phyloP scores from a whole-genome alignment of 2,888 invertebrate genomes.

The Agonopterix alstromeriana region DNA sequence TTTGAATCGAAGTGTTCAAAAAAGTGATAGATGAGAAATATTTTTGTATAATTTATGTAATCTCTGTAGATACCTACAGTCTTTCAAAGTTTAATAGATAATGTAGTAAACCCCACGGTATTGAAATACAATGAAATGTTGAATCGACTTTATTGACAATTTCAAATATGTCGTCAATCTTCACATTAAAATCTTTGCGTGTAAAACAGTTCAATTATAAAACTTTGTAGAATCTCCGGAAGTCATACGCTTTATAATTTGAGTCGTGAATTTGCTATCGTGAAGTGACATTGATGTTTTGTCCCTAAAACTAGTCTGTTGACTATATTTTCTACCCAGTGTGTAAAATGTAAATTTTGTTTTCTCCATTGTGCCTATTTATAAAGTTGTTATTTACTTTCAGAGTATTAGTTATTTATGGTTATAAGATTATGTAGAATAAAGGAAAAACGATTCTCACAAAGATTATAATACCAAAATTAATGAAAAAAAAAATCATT shows the following conservation, averaged over 20 bases:
- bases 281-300: not conserved
- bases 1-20: slow-evolving; percentile 69
- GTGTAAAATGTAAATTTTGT: not conserved
- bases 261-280: too few relatives aligned
- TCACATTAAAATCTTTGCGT: too few relatives aligned
- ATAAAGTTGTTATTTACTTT: slow-evolving; percentile 53
- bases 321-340: not conserved
- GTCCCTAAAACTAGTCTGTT: not conserved
- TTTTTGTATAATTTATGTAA: slow-evolving; percentile 65
- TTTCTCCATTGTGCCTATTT: slow-evolving; percentile 55
- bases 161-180: not conserved
- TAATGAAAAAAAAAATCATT: slow-evolving; percentile 28
- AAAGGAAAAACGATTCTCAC: slow-evolving; percentile 43
- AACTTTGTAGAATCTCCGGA: slow-evolving; percentile 10
- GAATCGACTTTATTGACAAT: too few relatives aligned
- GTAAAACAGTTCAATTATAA: too few relatives aligned
- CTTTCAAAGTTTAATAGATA: slow-evolving; percentile 43
- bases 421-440: slow-evolving; percentile 32
- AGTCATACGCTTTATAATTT: not conserved
- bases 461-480: slow-evolving; percentile 26
- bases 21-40: slow-evolving; percentile 69
- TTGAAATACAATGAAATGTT: too few relatives aligned
- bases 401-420: slow-evolving; percentile 48
- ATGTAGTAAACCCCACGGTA: slow-evolving; percentile 23
- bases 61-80: slow-evolving; percentile 39